Conservation (phyloP, 1,140 invertebrate genomes). For the Ceratitis capitata region DNA sequence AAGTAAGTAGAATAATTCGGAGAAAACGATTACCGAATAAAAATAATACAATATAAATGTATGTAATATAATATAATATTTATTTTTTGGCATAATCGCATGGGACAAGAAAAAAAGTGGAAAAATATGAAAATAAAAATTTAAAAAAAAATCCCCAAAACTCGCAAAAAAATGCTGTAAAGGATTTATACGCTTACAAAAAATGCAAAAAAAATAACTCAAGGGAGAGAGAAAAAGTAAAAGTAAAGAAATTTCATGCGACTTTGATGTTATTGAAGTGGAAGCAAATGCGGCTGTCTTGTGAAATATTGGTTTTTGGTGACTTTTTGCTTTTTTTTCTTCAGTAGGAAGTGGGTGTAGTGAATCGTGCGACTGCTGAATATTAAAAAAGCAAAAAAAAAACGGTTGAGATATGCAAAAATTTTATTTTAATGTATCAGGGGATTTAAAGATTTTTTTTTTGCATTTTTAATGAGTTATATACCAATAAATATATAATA, state of each 20-base stretch:
- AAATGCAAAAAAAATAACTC: background rate
- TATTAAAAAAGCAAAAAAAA: background rate
- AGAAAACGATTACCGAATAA: background rate
- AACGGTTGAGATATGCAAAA: background rate
- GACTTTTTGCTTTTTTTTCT: background rate
- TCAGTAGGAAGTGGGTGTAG: background rate
- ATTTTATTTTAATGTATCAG: background rate
- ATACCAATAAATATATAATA: too few relatives aligned
- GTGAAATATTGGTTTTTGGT: slow-evolving; percentile 6
- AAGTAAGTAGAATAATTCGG: background rate
- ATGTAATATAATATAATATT: too few relatives aligned
- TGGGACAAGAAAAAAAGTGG: background rate
- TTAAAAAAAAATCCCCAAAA: background rate
- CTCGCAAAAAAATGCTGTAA: background rate
- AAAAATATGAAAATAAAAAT: slow-evolving; percentile 24
- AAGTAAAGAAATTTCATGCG: background rate
- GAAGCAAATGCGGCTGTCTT: background rate
- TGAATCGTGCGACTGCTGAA: background rate
- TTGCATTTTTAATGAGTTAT: too few relatives aligned
- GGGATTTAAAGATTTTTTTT: background rate
- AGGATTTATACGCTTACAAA: too few relatives aligned
- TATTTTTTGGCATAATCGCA: slow-evolving; percentile 20
- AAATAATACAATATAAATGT: too few relatives aligned
- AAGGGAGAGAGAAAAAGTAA: background rate
- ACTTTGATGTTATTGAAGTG: slow-evolving; percentile 27